phyloP scores from a whole-genome alignment of 2,888 invertebrate genomes.

The Galerucella calmariensis region DNA sequence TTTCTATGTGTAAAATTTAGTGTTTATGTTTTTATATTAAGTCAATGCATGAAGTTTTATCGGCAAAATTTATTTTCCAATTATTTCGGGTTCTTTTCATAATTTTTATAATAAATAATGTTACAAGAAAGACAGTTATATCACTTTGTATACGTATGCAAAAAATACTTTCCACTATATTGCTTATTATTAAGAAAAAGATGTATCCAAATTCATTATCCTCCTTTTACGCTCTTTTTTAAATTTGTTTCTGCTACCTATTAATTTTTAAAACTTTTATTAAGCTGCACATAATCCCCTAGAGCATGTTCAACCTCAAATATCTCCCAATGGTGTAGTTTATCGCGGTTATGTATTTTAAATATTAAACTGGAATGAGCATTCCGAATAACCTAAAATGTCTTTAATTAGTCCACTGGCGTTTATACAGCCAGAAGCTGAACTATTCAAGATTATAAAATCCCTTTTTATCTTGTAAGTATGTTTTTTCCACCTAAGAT shows the following conservation, averaged over 20 bases:
- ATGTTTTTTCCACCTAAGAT: too few species aligned
- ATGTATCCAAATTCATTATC: background rate
- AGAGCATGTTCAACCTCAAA: conserved; percentile 2
- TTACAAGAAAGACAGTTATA: background rate
- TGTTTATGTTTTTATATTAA: too few species aligned
- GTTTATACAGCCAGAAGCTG: background rate
- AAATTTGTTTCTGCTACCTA: background rate
- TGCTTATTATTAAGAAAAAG: background rate
- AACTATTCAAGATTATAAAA: background rate
- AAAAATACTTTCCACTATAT: background rate
- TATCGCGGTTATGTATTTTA: conserved; percentile 1
- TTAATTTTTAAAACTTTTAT: background rate
- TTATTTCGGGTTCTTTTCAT: too few species aligned
- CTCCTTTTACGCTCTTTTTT: background rate
- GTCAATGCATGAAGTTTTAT: too few species aligned
- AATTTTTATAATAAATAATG: too few species aligned
- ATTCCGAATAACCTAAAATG: conserved; percentile 1
- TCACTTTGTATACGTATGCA: background rate
- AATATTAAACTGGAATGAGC: background rate
- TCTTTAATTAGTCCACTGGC: conserved; percentile 9
- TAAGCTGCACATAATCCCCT: background rate
- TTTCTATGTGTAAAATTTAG: background rate
- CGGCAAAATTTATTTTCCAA: too few species aligned
- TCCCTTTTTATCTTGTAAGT: too few species aligned
- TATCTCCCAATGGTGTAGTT: conserved; percentile 2